A percentile compares a stretch with the other conserved stretches of the same genome.
Evolutionary conservation across 2,888 invertebrate genomes (phyloP).

Genomic region (Eumacrocentrus americanus): DNA sequence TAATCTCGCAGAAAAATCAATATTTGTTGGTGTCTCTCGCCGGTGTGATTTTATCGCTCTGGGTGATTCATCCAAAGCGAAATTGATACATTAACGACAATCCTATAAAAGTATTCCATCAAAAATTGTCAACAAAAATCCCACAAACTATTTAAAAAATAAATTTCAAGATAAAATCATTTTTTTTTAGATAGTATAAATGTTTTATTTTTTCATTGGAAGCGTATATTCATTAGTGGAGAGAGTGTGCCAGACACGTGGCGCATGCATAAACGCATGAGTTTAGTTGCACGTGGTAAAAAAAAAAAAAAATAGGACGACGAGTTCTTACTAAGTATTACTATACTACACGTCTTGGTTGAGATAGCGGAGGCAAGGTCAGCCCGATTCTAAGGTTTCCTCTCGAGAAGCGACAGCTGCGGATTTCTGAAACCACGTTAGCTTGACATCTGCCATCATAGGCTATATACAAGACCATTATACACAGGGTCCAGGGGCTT

Average conservation of each 20-base stretch:
- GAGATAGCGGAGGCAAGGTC: too few relatives aligned
- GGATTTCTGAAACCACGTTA: constrained; percentile 29
- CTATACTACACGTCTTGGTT: too few relatives aligned
- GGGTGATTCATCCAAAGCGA: too few relatives aligned
- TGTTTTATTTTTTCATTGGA: constrained; percentile 1
- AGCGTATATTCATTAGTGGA: neutral
- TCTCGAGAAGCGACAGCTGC: constrained; percentile 32
- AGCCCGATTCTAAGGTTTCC: constrained; percentile 24
- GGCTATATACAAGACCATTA: constrained; percentile 9
- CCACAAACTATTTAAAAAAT: neutral
- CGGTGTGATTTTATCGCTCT: neutral
- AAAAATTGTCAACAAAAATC: neutral
- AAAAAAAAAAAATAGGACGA: neutral
- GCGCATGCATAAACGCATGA: constrained; percentile 9
- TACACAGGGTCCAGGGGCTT: constrained; percentile 15
- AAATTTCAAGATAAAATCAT: neutral
- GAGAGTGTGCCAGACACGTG: constrained; percentile 4
- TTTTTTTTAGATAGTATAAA: constrained; percentile 7
- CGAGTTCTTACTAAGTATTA: neutral
- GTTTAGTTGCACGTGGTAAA: neutral
- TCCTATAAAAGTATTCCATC: neutral
- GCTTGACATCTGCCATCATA: constrained; percentile 26
- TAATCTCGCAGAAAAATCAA: neutral
- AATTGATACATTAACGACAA: too few relatives aligned
- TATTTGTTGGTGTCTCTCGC: neutral